phyloP scores from a whole-genome alignment of 1,140 invertebrate species.

The Vollenhovia emeryi region DNA sequence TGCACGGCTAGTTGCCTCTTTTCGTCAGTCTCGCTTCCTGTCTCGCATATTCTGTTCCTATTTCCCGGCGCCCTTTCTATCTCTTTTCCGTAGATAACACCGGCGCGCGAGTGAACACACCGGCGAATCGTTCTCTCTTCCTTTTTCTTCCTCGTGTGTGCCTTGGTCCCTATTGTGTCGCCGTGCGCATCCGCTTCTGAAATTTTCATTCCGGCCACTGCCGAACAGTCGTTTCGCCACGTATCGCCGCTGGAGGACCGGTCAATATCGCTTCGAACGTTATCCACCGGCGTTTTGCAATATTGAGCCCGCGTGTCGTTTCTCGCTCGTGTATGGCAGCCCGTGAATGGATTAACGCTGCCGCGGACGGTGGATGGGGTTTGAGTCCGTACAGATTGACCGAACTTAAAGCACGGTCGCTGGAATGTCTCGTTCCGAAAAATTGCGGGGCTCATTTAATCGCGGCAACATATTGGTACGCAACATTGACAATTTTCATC shows the following conservation, averaged over 20 bases:
- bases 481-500: neutral
- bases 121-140: neutral
- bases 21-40: neutral
- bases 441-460: neutral
- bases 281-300: conserved; percentile 39
- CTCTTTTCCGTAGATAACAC: neutral
- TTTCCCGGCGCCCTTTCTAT: conserved; percentile 17
- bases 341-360: conserved; percentile 44
- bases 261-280: conserved; percentile 48
- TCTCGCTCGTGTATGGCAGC: neutral
- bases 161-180: conserved; percentile 38
- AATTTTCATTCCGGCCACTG: conserved; percentile 44
- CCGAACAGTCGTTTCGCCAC: conserved; percentile 39
- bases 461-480: neutral
- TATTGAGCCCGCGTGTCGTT: conserved; percentile 40
- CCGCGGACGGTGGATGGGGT: neutral
- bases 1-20: neutral
- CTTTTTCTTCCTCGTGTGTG: conserved; percentile 11
- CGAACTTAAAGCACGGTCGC: neutral
- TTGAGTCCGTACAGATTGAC: neutral
- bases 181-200: conserved; percentile 52
- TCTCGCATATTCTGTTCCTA: conserved; percentile 27
- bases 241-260: conserved; percentile 14
- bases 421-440: neutral
- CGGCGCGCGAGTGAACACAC: neutral